Conservation (phyloP, 2,797 vertebrate species). For the Artibeus lituratus region DNA sequence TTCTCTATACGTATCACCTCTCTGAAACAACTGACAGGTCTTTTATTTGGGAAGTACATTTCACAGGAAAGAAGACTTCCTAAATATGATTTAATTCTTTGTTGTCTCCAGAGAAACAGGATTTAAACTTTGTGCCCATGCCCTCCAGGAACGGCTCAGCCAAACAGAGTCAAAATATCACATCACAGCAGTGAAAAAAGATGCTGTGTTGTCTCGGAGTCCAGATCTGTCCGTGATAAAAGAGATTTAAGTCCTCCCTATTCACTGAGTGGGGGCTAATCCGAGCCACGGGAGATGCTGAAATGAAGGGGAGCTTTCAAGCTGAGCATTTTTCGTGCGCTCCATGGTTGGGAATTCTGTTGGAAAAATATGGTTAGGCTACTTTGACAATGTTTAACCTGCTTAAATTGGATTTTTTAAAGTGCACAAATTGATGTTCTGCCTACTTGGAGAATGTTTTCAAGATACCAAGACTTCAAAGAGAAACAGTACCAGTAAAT, state of each 20-base stretch:
- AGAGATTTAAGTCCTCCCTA: constrained; percentile 60
- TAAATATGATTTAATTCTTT: constrained; percentile 57
- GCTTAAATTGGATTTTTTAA: constrained; percentile 79
- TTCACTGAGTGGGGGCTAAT: constrained; percentile 34
- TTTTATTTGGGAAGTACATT: constrained; percentile 69
- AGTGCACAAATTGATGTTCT: constrained; percentile 76
- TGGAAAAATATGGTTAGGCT: constrained; percentile 65
- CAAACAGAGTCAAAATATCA: constrained; percentile 60
- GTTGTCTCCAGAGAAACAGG: constrained; percentile 49
- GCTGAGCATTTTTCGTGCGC: constrained; percentile 4
- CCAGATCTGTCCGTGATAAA: constrained; percentile 62
- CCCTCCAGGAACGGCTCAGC: constrained; percentile 50
- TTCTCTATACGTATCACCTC: constrained; percentile 31
- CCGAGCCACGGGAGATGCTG: constrained; percentile 48
- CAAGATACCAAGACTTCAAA: constrained; percentile 82
- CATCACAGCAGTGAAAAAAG: constrained; percentile 36
- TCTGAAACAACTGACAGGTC: constrained; percentile 43
- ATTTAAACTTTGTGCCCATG: constrained; percentile 57
- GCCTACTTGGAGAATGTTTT: constrained; percentile 73
- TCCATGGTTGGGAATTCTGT: constrained; percentile 57
- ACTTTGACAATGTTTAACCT: constrained; percentile 76
- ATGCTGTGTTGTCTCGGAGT: constrained; percentile 62
- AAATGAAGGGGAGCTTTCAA: constrained; percentile 49
- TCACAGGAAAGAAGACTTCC: constrained; percentile 48
- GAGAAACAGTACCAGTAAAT: constrained; percentile 75